Evolutionary conservation across 2,113 vertebrate species (phyloP).

Genomic region (Dolichallabes microphthalmus): DNA sequence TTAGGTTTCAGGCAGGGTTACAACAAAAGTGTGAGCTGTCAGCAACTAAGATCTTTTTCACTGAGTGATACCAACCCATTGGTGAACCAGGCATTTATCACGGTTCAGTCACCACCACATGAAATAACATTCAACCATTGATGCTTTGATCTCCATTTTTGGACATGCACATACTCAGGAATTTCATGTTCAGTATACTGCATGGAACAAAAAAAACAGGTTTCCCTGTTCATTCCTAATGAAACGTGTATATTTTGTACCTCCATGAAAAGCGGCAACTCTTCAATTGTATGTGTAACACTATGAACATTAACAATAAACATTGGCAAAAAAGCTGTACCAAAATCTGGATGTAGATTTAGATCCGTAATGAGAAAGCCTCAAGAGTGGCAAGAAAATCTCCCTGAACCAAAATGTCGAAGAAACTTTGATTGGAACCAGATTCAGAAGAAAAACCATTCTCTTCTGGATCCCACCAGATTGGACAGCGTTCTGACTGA

Average conservation of each 20-base stretch:
- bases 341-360: neutral
- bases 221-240: neutral
- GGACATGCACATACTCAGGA: neutral
- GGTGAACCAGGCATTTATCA: neutral
- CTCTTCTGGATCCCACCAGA: neutral
- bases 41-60: conserved; percentile 1
- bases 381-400: neutral
- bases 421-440: neutral
- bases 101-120: neutral
- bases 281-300: neutral
- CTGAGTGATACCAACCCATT: conserved; percentile 18
- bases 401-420: neutral
- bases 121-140: neutral
- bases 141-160: neutral
- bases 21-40: conserved; percentile 17
- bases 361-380: neutral
- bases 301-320: neutral
- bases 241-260: neutral
- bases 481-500: too few species aligned
- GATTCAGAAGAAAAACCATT: neutral
- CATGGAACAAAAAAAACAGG: neutral
- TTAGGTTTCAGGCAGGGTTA: neutral
- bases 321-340: neutral
- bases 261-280: neutral
- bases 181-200: neutral